phyloP scores from a whole-genome alignment of 2,797 vertebrate genomes.

The Cynopterus sphinx region DNA sequence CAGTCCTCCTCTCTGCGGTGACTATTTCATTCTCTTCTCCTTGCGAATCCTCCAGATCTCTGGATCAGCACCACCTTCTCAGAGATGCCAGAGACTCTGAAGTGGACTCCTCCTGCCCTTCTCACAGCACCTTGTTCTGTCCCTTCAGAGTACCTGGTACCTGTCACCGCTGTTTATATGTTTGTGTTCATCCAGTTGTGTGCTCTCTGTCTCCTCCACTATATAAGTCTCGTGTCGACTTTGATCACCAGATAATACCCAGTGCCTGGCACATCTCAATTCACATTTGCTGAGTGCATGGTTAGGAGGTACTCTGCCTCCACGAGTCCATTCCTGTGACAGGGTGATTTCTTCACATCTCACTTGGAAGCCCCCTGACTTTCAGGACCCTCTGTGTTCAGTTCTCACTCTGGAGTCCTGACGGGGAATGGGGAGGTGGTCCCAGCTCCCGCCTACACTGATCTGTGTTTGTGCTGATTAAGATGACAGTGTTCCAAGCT shows the following conservation, averaged over 20 bases:
- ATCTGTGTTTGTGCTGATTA: not conserved
- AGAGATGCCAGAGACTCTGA: not conserved
- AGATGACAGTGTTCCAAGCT: not conserved
- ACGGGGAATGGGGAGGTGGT: not conserved
- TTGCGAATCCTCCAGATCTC: not conserved
- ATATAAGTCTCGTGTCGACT: not conserved
- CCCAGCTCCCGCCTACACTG: not conserved
- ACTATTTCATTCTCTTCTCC: not conserved
- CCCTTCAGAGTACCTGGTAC: not conserved
- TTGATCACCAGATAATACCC: not conserved
- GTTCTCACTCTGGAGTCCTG: not conserved
- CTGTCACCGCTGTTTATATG: rapidly evolving
- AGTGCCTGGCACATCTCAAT: not conserved
- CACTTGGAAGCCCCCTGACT: not conserved
- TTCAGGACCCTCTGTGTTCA: not conserved
- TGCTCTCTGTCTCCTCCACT: not conserved
- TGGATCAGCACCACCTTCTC: not conserved
- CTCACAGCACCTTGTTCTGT: not conserved
- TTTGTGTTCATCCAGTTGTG: not conserved
- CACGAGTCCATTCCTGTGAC: not conserved
- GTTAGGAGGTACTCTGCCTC: not conserved
- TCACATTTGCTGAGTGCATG: not conserved
- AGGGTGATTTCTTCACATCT: not conserved
- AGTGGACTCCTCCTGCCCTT: not conserved
- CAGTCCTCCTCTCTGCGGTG: not conserved